Conservation (phyloP, 2,888 invertebrate species). For the Paralinhomoeus sp. region DNA sequence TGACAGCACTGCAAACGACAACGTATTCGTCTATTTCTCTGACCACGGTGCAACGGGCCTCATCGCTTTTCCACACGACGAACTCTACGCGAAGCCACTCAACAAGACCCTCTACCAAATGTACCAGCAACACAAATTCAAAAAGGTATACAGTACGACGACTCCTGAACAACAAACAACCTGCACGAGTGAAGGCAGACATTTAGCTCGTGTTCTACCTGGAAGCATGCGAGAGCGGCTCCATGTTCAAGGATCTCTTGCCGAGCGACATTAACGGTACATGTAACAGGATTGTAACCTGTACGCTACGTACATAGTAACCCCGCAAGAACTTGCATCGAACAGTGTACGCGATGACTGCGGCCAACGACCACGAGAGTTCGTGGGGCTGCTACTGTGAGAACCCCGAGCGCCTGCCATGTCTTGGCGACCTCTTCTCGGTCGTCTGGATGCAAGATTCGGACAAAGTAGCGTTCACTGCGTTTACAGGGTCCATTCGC, state of each 20-base stretch:
- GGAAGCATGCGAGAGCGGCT: slow-evolving; percentile 41
- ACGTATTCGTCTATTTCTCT: slow-evolving; percentile 39
- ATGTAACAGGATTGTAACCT: slow-evolving; percentile 9
- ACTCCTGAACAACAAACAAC: too few relatives aligned
- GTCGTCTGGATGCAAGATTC: slow-evolving; percentile 41
- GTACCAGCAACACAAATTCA: slow-evolving; percentile 29
- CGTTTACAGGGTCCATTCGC: too few relatives aligned
- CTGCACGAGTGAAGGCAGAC: too few relatives aligned
- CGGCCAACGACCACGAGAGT: slow-evolving; percentile 37
- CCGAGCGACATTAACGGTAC: slow-evolving; percentile 33
- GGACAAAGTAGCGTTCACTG: slow-evolving; percentile 28
- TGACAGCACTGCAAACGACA: slow-evolving; percentile 31
- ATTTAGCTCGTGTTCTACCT: slow-evolving; percentile 38
- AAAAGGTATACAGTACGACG: slow-evolving; percentile 23
- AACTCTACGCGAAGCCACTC: slow-evolving; percentile 26
- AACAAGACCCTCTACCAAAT: slow-evolving; percentile 28
- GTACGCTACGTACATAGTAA: too few relatives aligned
- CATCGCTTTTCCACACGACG: slow-evolving; percentile 33
- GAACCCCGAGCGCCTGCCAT: slow-evolving; percentile 19
- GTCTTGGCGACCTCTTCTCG: slow-evolving; percentile 39
- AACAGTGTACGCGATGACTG: slow-evolving; percentile 38
- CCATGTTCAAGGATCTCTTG: slow-evolving; percentile 37
- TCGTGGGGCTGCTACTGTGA: slow-evolving; percentile 40
- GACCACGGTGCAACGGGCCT: slow-evolving; percentile 40
- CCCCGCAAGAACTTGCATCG: too few relatives aligned